phyloP scores from a whole-genome alignment of 2,797 vertebrate species.

The Lates japonicus region DNA sequence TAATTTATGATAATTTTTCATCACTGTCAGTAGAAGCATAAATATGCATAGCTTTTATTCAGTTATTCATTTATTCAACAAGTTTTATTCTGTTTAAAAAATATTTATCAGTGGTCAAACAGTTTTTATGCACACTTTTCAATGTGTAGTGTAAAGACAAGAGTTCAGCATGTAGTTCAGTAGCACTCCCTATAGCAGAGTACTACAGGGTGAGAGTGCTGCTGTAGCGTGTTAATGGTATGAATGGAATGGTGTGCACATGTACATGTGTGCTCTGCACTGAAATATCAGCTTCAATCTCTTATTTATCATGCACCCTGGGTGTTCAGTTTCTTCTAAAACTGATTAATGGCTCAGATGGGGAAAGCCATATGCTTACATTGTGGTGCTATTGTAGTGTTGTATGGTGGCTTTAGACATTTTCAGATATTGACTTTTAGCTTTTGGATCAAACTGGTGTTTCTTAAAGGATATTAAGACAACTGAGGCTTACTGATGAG shows the following conservation, averaged over 20 bases:
- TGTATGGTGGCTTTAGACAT: not conserved
- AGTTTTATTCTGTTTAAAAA: too few relatives aligned
- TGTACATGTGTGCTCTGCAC: not conserved
- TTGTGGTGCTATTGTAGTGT: not conserved
- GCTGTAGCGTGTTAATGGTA: not conserved
- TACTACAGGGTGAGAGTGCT: not conserved
- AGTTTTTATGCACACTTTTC: not conserved
- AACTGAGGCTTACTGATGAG: constrained; percentile 19
- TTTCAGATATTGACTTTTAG: constrained; percentile 9
- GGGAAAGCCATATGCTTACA: constrained; percentile 37
- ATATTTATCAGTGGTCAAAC: not conserved
- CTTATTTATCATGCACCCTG: constrained; percentile 33
- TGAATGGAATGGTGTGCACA: not conserved
- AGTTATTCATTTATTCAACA: not conserved
- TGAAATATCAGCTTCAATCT: constrained; percentile 13
- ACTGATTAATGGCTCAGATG: constrained; percentile 52
- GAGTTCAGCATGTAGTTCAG: not conserved
- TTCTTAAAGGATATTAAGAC: not conserved
- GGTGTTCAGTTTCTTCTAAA: constrained; percentile 28
- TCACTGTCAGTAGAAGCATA: not conserved
- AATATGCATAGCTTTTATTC: not conserved
- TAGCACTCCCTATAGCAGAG: not conserved
- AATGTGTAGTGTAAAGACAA: not conserved
- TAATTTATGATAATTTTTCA: not conserved
- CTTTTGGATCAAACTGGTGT: constrained; percentile 2